Evolutionary conservation across 1,140 invertebrate genomes (phyloP).

Genomic region (Trialeurodes vaporariorum): DNA sequence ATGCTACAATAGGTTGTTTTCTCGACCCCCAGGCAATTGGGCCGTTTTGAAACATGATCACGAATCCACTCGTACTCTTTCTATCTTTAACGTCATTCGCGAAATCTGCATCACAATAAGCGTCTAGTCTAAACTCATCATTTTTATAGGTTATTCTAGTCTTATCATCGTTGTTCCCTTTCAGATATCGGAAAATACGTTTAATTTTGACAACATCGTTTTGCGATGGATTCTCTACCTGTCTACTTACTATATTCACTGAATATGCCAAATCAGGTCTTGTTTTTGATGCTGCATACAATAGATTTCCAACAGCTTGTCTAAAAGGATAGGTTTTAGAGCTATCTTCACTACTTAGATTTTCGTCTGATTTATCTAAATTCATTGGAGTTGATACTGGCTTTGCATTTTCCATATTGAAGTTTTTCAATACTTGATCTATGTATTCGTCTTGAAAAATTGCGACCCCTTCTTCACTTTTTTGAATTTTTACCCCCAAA

Average conservation of each 20-base stretch:
- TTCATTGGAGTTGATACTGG: not conserved
- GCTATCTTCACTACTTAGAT: conserved; percentile 9
- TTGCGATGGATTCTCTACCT: conserved; percentile 20
- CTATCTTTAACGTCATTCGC: conserved; percentile 9
- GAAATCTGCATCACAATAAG: conserved; percentile 16
- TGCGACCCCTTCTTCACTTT: not conserved
- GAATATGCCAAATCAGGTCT: conserved; percentile 15
- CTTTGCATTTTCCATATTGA: not conserved
- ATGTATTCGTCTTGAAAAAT: conserved; percentile 1
- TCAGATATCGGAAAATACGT: conserved; percentile 30
- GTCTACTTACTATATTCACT: conserved; percentile 3
- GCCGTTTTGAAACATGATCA: conserved; percentile 14
- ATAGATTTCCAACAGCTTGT: conserved; percentile 27
- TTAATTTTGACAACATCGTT: conserved; percentile 27
- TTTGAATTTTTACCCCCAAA: not conserved
- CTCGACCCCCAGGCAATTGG: conserved; percentile 16
- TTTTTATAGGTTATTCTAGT: conserved; percentile 16
- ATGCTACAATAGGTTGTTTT: conserved; percentile 17
- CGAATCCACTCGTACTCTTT: conserved; percentile 15
- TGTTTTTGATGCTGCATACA: conserved; percentile 24
- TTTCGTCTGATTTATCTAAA: not conserved
- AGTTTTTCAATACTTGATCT: not conserved
- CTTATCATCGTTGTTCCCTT: conserved; percentile 24
- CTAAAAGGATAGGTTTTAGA: conserved; percentile 17
- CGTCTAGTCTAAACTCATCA: conserved; percentile 5